Evolutionary conservation across 2,888 invertebrate genomes (phyloP), one percentile per base, ranked within the genome.

Genomic region (Thereva unica): DNA sequence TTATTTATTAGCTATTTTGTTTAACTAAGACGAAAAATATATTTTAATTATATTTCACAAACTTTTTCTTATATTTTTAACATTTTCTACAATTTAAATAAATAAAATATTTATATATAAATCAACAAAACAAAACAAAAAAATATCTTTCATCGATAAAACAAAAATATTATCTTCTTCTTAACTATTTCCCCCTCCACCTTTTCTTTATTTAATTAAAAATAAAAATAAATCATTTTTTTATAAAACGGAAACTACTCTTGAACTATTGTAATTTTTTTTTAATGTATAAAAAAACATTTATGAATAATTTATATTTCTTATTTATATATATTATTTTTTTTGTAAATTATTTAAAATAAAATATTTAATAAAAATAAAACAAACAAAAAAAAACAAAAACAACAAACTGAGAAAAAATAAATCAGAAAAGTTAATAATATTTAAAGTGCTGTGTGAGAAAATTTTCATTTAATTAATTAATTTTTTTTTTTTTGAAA

Each of bases 401-500:
- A 23, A 23, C 23, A 23, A 23, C 23, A 23, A 23, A 23, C 23
- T 23, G 23, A 23, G 47, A 41, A 61, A 37, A 50, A 55, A n/a
- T n/a, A 55, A 50, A 40, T 61, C 61, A 61, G 61, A 50, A 61
- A 23, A 23, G 23, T 23, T 23, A 23, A 61, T 61, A 61, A n/a
- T 61, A 38, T 61, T 50, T 44, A 35, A 35, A 61, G 61, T 61
- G 61, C 61, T 61, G 61, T 61, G 61, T 61, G 61, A 50, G 61
- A 61, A 61, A 38, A 23, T 44, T 44, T 64, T 64, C 12, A 45
- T 37, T 34, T 53, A 37, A 53, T 53, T n/a, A 4, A 53, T 37
- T 23, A 49, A 49, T 12, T 49, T 61, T 61, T 50, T 61, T 55
- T 12, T 54, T 54, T 35, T 54, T 23, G 10, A 44, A n/a, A 8